These are phyloP conservation scores for Corydoras maculifer DNA, from an alignment of 2,113 vertebrate species.

Conservation along the genomic window DNA sequence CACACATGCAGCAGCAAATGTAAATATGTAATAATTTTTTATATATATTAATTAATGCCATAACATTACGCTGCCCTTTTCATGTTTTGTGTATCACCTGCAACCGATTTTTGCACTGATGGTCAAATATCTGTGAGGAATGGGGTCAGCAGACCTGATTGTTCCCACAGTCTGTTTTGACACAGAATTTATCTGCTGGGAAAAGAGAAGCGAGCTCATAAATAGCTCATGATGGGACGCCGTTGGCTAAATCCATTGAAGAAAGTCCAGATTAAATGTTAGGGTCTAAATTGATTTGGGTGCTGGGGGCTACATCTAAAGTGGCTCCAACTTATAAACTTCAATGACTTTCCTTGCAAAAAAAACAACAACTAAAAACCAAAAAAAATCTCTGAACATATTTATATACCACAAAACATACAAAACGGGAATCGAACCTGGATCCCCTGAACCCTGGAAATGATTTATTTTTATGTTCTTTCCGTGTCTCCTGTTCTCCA, in stretches of 20 bases:
- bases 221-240: conserved; percentile 16
- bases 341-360: not conserved
- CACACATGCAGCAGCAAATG: too few relatives aligned
- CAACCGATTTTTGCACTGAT: not conserved
- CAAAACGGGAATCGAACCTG: too few relatives aligned
- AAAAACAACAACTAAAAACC: too few relatives aligned
- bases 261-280: conserved; percentile 34
- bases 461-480: too few relatives aligned
- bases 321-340: conserved; percentile 2
- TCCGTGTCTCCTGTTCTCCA: too few relatives aligned
- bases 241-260: conserved; percentile 36
- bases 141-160: not conserved
- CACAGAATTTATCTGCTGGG: conserved; percentile 11
- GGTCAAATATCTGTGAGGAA: conserved; percentile 4
- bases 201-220: conserved; percentile 1
- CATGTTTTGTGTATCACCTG: not conserved
- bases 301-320: conserved; percentile 17
- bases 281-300: conserved; percentile 39
- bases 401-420: too few relatives aligned
- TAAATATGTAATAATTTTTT: too few relatives aligned
- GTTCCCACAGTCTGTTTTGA: conserved; percentile 14
- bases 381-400: too few relatives aligned
- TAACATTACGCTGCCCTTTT: too few relatives aligned
- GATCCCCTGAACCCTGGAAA: too few relatives aligned
- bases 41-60: too few relatives aligned